Evolutionary conservation across 2,888 invertebrate genomes (phyloP).

Genomic region (Pilophorus perplexus): DNA sequence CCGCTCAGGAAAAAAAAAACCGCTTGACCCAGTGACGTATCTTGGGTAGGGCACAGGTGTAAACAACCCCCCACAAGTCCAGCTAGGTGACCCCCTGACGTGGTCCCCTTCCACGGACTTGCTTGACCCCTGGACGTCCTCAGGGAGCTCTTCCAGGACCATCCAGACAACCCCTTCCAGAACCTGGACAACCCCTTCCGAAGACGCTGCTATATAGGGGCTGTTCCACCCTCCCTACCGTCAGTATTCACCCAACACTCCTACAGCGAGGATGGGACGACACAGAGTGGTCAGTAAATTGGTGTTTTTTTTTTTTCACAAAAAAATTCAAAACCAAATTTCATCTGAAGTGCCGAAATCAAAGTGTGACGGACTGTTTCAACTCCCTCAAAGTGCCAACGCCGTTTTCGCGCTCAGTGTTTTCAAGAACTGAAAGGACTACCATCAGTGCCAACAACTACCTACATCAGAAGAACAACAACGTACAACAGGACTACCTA

Average conservation of each 20-base stretch:
- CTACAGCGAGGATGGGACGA: constrained; percentile 35
- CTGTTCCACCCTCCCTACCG: neutral
- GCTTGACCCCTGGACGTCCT: too few relatives aligned
- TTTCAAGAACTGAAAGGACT: neutral
- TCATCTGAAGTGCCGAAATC: constrained; percentile 20
- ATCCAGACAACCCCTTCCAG: too few relatives aligned
- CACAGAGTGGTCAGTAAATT: constrained; percentile 38
- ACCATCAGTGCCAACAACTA: neutral
- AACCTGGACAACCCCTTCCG: too few relatives aligned
- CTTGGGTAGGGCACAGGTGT: too few relatives aligned
- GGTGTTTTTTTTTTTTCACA: neutral
- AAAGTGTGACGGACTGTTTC: constrained; percentile 26
- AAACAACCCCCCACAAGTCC: too few relatives aligned
- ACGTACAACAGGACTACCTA: constrained; percentile 30
- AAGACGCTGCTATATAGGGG: neutral
- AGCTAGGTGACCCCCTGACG: too few relatives aligned
- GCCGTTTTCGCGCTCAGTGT: constrained; percentile 4
- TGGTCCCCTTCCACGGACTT: too few relatives aligned
- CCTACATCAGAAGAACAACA: neutral
- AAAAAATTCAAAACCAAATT: neutral
- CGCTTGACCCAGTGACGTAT: too few relatives aligned
- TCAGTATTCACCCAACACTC: constrained; percentile 36
- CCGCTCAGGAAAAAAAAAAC: too few relatives aligned
- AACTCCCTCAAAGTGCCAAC: too few relatives aligned
- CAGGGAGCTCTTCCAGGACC: too few relatives aligned